A percentile compares a stretch with the other conserved stretches of the same genome.
Conservation (phyloP, 2,888 invertebrate species). For the Tyria jacobaeae region DNA sequence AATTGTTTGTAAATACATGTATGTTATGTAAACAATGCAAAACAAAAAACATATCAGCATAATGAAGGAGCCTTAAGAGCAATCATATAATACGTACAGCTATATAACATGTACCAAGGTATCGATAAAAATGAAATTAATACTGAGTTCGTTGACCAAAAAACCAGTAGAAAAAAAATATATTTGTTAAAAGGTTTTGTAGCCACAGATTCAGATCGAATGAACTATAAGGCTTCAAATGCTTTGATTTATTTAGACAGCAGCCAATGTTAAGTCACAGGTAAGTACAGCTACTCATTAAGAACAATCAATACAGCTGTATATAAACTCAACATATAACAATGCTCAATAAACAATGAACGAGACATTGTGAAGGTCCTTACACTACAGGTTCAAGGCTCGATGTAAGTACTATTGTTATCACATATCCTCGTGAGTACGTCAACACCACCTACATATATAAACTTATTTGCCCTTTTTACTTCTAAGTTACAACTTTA, state of each 20-base stretch:
- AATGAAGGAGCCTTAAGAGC: neutral
- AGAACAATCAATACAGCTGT: constrained; percentile 49
- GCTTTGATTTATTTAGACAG: constrained; percentile 10
- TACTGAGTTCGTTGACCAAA: neutral
- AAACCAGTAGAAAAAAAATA: neutral
- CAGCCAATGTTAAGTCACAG: constrained; percentile 16
- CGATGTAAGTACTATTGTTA: constrained; percentile 68
- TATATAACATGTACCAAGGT: neutral
- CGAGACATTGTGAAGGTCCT: constrained; percentile 70
- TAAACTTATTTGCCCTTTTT: constrained; percentile 23
- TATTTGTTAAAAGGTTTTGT: constrained; percentile 2
- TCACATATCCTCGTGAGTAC: constrained; percentile 56
- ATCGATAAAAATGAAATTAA: neutral
- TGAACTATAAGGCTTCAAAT: constrained; percentile 5
- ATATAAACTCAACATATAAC: constrained; percentile 45
- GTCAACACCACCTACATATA: constrained; percentile 50
- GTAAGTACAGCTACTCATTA: constrained; percentile 30
- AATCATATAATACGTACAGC: neutral
- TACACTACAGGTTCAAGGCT: constrained; percentile 79
- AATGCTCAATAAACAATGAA: constrained; percentile 63
- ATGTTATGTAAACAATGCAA: neutral
- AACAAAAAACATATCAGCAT: neutral
- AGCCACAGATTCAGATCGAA: constrained; percentile 17
- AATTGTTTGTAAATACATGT: too few species aligned
- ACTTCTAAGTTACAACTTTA: constrained; percentile 8